A percentile compares a stretch with the other conserved stretches of the same genome.
Conservation (phyloP, 2,888 invertebrate species). For the Pollenia amentaria region DNA sequence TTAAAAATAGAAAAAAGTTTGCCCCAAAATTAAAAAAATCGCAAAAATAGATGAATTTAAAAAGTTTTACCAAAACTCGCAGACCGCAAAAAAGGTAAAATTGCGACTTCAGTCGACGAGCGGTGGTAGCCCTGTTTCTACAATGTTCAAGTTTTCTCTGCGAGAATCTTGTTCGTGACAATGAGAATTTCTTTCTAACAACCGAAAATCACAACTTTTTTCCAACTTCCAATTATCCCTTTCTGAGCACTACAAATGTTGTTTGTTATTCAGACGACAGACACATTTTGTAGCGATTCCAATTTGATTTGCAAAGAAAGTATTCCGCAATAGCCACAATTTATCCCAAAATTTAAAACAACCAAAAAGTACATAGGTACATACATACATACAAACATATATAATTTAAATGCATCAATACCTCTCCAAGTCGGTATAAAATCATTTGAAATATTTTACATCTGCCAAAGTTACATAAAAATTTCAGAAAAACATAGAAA, state of each 20-base stretch:
- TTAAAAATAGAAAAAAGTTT: too few species aligned
- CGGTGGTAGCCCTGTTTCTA: background rate
- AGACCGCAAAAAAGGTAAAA: too few species aligned
- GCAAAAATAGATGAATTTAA: too few species aligned
- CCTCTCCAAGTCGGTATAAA: constrained; percentile 1
- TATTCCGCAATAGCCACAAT: constrained; percentile 64
- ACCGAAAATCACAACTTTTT: constrained; percentile 18
- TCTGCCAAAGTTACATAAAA: constrained; percentile 5
- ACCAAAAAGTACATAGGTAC: constrained; percentile 23
- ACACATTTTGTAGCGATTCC: constrained; percentile 54
- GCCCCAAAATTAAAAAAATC: too few species aligned
- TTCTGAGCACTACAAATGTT: constrained; percentile 69
- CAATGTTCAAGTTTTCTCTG: constrained; percentile 34
- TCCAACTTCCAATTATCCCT: constrained; percentile 70
- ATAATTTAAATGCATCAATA: constrained; percentile 8
- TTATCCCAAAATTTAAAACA: constrained; percentile 49
- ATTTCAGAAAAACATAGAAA: background rate
- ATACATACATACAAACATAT: background rate
- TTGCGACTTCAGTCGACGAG: too few species aligned
- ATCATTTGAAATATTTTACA: background rate
- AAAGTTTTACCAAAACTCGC: too few species aligned
- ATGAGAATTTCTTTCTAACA: constrained; percentile 17
- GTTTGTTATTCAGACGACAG: background rate
- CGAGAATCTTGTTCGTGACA: constrained; percentile 14
- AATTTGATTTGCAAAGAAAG: constrained; percentile 59